Conservation (phyloP, 2,797 vertebrate species). For the Macrochelys suwanniensis region DNA sequence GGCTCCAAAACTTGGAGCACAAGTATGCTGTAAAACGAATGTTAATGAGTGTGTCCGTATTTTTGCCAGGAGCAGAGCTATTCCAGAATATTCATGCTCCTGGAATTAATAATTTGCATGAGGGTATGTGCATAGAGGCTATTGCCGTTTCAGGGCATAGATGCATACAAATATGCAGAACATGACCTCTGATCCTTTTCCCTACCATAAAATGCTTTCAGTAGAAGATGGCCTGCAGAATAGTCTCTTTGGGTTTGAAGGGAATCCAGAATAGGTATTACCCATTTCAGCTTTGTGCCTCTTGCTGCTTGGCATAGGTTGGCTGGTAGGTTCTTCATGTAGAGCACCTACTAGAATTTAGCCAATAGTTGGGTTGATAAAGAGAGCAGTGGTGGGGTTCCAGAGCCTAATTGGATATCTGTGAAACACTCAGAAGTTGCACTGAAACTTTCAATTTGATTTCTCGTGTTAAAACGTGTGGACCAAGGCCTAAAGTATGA, state of each 20-base stretch:
- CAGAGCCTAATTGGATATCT: not conserved
- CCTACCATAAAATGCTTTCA: accelerated
- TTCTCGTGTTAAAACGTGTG: not conserved
- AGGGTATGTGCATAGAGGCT: not conserved
- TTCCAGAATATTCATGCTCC: not conserved
- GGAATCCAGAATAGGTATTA: accelerated
- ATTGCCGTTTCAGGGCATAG: not conserved
- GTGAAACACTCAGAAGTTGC: conserved; percentile 8
- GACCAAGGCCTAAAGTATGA: not conserved
- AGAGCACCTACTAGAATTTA: not conserved
- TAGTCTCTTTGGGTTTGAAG: not conserved
- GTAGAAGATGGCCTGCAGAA: not conserved
- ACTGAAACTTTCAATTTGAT: conserved; percentile 8
- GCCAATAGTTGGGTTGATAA: not conserved
- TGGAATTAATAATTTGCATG: not conserved
- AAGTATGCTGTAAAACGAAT: not conserved
- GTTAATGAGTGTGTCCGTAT: not conserved
- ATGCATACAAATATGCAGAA: not conserved
- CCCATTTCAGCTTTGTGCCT: accelerated
- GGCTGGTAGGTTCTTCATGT: not conserved
- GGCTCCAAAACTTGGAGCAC: not conserved
- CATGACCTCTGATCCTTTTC: not conserved
- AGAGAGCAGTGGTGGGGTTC: accelerated
- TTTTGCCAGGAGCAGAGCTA: conserved; percentile 23
- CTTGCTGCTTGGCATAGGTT: not conserved